phyloP scores from a whole-genome alignment of 2,888 invertebrate species.

The Plebejus melissa region DNA sequence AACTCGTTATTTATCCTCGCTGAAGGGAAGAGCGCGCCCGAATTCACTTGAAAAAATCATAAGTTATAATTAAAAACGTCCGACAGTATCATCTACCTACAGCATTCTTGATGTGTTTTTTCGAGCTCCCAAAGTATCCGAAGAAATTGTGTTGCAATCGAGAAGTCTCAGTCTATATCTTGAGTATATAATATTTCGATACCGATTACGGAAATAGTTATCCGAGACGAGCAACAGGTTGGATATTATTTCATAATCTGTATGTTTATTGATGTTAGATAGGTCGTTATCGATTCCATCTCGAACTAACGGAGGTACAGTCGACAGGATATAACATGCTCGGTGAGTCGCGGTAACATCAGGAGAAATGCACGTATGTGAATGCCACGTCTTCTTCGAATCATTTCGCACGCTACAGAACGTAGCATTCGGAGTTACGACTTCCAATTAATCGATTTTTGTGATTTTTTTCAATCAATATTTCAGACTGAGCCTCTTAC shows the following conservation, averaged over 20 bases:
- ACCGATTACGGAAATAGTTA: background rate
- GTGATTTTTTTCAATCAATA: background rate
- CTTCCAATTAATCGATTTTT: background rate
- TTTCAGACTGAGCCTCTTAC: background rate
- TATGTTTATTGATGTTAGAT: constrained; percentile 15
- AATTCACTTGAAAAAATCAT: constrained; percentile 74
- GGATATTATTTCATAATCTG: background rate
- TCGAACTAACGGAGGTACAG: background rate
- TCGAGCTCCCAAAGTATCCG: background rate
- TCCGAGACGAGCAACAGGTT: constrained; percentile 2
- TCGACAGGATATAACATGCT: background rate
- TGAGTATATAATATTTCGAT: background rate
- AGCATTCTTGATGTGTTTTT: constrained; percentile 18
- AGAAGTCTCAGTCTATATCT: background rate
- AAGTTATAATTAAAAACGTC: constrained; percentile 76
- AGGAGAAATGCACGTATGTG: background rate
- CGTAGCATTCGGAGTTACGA: background rate
- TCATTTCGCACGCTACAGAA: background rate
- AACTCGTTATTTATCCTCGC: constrained; percentile 77
- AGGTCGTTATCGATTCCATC: background rate
- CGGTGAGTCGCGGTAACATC: background rate
- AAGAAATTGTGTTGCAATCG: constrained; percentile 6
- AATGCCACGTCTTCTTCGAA: background rate
- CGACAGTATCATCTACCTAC: constrained; percentile 41
- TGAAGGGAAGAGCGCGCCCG: constrained; percentile 72